These are phyloP conservation scores for Lepisosteus oculatus DNA, from an alignment of 2,113 vertebrate species.

Conservation along the genomic window DNA sequence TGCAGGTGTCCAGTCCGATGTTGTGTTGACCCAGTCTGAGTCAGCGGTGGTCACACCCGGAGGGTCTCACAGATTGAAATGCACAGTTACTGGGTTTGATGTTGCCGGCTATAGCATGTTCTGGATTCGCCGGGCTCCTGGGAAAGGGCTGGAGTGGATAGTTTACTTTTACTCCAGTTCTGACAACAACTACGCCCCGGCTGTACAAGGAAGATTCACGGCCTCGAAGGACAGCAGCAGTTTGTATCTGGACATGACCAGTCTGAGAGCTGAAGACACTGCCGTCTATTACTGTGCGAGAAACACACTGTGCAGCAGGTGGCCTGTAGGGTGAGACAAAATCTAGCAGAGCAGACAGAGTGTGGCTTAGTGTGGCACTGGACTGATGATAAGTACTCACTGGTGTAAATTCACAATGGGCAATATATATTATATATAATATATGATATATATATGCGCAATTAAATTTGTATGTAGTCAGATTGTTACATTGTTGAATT, in stretches of 20 bases:
- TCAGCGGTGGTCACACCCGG: not conserved
- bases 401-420: too few relatives aligned
- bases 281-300: conserved; percentile 9
- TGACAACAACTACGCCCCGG: not conserved
- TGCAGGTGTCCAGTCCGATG: not conserved
- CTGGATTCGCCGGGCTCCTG: not conserved
- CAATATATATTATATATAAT: too few relatives aligned
- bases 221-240: not conserved
- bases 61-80: not conserved
- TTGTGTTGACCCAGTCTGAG: not conserved
- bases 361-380: too few relatives aligned
- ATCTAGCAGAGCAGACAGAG: too few relatives aligned
- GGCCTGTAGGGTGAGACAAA: too few relatives aligned
- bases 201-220: not conserved
- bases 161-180: not conserved
- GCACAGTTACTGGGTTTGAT: not conserved
- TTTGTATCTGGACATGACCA: not conserved
- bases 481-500: too few relatives aligned
- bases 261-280: not conserved
- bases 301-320: not conserved
- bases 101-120: not conserved
- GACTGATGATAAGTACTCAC: too few relatives aligned
- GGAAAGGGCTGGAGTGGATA: conserved; percentile 6
- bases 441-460: too few relatives aligned
- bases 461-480: too few relatives aligned